Evolutionary conservation across 2,888 invertebrate genomes (phyloP).

Genomic region (Hirtodrosophila cameraria): DNA sequence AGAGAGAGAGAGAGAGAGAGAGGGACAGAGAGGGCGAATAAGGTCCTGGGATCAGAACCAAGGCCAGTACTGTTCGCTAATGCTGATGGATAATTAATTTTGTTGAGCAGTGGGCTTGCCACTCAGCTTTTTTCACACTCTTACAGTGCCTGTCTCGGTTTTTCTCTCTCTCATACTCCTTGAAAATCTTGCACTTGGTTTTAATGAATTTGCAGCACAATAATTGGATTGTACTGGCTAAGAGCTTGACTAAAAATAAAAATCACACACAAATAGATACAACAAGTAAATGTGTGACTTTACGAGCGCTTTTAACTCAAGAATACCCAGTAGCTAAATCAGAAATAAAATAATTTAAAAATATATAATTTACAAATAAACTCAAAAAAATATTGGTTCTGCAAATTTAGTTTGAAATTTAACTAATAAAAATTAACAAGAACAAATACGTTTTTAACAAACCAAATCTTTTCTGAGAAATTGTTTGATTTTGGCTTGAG

Average conservation of each 20-base stretch:
- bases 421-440: too few species aligned
- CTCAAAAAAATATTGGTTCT: too few species aligned
- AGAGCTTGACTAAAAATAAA: constrained; percentile 46
- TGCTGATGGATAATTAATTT: constrained; percentile 74
- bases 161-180: background rate
- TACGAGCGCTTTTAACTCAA: background rate
- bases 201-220: constrained; percentile 70
- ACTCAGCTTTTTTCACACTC: background rate
- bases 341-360: background rate
- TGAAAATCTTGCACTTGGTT: constrained; percentile 27
- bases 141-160: background rate
- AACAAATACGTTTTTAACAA: too few species aligned
- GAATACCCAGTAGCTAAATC: constrained; percentile 11
- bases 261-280: constrained; percentile 54
- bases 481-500: too few species aligned
- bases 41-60: constrained; percentile 6
- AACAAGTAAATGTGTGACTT: constrained; percentile 8
- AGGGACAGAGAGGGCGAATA: too few species aligned
- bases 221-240: constrained; percentile 64
- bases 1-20: background rate
- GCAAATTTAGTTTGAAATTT: too few species aligned
- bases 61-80: constrained; percentile 46
- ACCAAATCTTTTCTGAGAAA: too few species aligned
- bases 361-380: too few species aligned
- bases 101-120: constrained; percentile 45